These are phyloP conservation scores for Artemisiospiza belli DNA, from an alignment of 2,113 vertebrate genomes.

Conservation along the genomic window DNA sequence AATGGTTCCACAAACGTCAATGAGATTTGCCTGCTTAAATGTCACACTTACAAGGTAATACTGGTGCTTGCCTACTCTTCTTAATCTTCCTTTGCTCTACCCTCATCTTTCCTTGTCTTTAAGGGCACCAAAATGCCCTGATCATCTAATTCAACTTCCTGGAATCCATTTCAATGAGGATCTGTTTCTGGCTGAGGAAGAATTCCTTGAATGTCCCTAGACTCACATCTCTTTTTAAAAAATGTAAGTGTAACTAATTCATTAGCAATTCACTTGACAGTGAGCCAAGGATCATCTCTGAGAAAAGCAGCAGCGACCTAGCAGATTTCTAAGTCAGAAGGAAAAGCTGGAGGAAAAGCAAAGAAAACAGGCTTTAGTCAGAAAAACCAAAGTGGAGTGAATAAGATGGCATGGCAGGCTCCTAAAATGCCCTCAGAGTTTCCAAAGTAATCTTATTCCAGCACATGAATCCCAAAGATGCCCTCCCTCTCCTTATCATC, in stretches of 20 bases:
- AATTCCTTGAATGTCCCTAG: background rate
- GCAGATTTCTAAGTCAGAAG: background rate
- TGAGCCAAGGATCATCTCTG: background rate
- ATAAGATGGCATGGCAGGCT: background rate
- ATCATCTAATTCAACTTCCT: background rate
- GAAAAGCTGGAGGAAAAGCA: background rate
- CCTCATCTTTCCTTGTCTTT: background rate
- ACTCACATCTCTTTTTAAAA: background rate
- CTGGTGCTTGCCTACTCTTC: background rate
- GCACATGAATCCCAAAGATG: background rate
- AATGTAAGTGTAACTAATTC: background rate
- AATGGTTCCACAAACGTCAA: background rate
- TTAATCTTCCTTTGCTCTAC: background rate
- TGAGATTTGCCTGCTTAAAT: background rate
- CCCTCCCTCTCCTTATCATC: slow-evolving; percentile 38
- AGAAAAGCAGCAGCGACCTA: background rate
- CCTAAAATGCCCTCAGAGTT: slow-evolving; percentile 40
- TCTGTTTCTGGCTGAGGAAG: background rate
- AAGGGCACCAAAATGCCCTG: background rate
- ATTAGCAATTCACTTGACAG: slow-evolving; percentile 1
- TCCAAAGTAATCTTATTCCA: slow-evolving; percentile 19
- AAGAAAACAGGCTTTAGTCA: background rate
- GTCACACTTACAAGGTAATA: background rate
- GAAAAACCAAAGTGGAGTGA: background rate
- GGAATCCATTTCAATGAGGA: background rate